A percentile compares a stretch with the other conserved stretches of the same genome.
Evolutionary conservation across 1,140 invertebrate species (phyloP).

Genomic region (Cydia pomonella): DNA sequence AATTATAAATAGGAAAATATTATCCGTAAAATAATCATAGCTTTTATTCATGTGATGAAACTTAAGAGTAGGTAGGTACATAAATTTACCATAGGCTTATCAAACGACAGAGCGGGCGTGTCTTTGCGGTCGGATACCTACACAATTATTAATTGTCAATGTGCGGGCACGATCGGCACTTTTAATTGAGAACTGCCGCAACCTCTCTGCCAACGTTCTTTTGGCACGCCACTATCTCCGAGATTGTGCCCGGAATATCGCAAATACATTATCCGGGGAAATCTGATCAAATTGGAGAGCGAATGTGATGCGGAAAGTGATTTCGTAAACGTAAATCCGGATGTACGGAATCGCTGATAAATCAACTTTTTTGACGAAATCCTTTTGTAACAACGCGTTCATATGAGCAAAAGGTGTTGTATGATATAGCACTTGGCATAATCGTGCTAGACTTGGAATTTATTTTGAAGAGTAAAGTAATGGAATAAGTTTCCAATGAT

Average conservation of each 20-base stretch:
- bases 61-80: no score
- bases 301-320: conserved; percentile 22
- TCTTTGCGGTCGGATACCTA: background rate
- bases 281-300: conserved; percentile 26
- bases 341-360: background rate
- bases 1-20: no score
- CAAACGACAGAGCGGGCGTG: background rate
- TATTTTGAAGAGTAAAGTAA: no score
- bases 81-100: background rate
- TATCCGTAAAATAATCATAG: no score
- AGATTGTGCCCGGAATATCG: conserved; percentile 28
- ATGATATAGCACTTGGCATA: no score
- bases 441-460: no score
- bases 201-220: conserved; percentile 17
- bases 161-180: conserved; percentile 1
- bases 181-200: conserved; percentile 25
- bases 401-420: background rate
- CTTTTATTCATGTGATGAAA: no score
- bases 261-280: conserved; percentile 29
- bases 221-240: conserved; percentile 22
- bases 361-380: background rate
- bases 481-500: no score
- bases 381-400: background rate
- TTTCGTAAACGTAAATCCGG: conserved; percentile 13
- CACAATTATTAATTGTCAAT: conserved; percentile 16